These are phyloP conservation scores for Podilymbus podiceps DNA, from an alignment of 2,113 vertebrate genomes.

Conservation along the genomic window DNA sequence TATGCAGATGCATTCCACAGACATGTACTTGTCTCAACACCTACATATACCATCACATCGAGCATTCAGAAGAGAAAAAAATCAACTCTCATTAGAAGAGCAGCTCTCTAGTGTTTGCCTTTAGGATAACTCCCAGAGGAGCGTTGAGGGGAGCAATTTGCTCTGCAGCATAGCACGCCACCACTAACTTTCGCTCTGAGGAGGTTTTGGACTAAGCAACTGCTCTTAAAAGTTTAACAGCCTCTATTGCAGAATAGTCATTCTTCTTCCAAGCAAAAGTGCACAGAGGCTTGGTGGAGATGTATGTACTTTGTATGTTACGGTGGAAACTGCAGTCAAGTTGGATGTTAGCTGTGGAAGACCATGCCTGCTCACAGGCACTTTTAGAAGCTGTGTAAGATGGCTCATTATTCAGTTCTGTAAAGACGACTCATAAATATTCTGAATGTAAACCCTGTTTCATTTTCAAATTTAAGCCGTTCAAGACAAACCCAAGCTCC, in stretches of 20 bases:
- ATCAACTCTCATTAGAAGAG: not conserved
- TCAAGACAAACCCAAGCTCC: not conserved
- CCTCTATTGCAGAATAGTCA: not conserved
- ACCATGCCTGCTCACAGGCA: not conserved
- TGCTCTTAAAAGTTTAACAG: not conserved
- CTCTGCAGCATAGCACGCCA: not conserved
- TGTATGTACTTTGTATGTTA: not conserved
- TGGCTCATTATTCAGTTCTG: not conserved
- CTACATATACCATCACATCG: not conserved
- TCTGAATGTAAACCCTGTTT: not conserved
- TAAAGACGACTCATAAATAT: not conserved
- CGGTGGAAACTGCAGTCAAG: not conserved
- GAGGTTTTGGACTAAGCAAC: not conserved
- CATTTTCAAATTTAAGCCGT: not conserved
- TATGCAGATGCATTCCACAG: not conserved
- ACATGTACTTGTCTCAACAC: not conserved
- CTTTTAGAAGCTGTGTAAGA: not conserved
- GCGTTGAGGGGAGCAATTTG: not conserved
- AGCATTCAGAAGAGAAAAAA: not conserved
- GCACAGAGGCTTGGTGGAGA: not conserved
- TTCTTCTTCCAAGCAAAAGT: not conserved
- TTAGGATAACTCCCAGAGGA: not conserved
- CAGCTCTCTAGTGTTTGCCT: not conserved
- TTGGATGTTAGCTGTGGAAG: not conserved
- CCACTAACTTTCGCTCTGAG: not conserved